Conservation (phyloP, 2,113 vertebrate genomes). For the Serranochromis macrocephalus region DNA sequence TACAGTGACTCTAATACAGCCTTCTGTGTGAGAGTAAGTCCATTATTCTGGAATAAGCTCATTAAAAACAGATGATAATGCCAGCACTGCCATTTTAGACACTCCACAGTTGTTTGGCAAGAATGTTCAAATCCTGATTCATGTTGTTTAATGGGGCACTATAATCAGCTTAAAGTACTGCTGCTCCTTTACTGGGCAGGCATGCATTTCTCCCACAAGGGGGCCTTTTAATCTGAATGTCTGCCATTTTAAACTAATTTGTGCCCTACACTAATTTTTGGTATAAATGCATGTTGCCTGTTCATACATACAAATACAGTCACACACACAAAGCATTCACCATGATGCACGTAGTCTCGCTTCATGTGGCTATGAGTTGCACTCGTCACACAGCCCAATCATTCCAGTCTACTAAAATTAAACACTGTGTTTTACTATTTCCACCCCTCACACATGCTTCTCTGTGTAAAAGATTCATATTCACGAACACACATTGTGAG, state of each 20-base stretch:
- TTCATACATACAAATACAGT: background rate
- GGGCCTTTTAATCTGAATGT: slow-evolving; percentile 9
- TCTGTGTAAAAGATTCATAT: slow-evolving; percentile 15
- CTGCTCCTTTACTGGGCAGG: slow-evolving; percentile 5
- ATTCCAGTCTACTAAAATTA: background rate
- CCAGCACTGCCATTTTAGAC: background rate
- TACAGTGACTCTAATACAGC: background rate
- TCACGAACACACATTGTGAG: background rate
- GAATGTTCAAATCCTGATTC: slow-evolving; percentile 37
- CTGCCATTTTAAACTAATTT: background rate
- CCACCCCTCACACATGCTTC: background rate
- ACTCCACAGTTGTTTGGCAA: slow-evolving; percentile 20
- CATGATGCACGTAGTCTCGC: background rate
- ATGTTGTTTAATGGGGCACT: slow-evolving; percentile 44
- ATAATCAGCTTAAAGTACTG: slow-evolving; percentile 49
- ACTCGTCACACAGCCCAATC: background rate
- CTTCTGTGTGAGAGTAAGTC: slow-evolving; percentile 2
- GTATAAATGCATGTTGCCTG: background rate
- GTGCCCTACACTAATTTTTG: background rate
- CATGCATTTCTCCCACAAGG: slow-evolving; percentile 58
- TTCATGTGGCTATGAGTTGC: background rate
- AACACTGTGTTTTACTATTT: background rate
- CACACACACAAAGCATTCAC: background rate
- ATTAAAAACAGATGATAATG: slow-evolving; percentile 30
- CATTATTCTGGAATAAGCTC: slow-evolving; percentile 33